Percentiles rank a stretch among this genome's conserved stretches.
These are phyloP conservation scores for Onchidella celtica DNA, from an alignment of 2,888 invertebrate species.

Conservation along the genomic window DNA sequence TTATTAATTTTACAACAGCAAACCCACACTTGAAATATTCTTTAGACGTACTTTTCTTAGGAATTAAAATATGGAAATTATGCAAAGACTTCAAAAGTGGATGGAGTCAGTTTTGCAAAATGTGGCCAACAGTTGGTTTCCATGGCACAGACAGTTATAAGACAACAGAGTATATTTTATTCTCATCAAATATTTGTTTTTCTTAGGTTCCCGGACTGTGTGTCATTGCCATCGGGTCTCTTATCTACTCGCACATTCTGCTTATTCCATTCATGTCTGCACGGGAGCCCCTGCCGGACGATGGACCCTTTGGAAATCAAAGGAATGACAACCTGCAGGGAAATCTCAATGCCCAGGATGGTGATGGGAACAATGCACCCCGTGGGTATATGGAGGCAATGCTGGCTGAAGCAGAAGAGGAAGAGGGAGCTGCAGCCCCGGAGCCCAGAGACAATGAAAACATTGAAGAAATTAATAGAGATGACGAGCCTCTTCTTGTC, in stretches of 20 bases:
- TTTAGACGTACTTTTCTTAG: too few species aligned
- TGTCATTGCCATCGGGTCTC: constrained; percentile 30
- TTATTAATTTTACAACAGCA: too few species aligned
- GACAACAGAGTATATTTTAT: too few species aligned
- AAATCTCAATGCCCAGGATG: not conserved
- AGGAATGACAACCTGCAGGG: not conserved
- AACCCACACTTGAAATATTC: too few species aligned
- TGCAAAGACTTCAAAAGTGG: too few species aligned
- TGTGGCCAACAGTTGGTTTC: too few species aligned
- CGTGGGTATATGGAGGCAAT: not conserved
- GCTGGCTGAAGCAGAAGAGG: not conserved
- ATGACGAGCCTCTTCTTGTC: not conserved
- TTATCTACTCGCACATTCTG: constrained; percentile 44
- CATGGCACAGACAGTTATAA: too few species aligned
- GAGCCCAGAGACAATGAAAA: not conserved
- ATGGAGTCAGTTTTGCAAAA: too few species aligned
- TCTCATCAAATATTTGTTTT: too few species aligned
- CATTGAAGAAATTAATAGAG: not conserved
- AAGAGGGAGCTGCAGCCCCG: not conserved
- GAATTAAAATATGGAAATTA: too few species aligned
- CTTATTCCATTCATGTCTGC: constrained; percentile 18
- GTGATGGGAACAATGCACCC: not conserved
- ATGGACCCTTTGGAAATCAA: not conserved
- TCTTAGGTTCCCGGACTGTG: constrained; percentile 43
- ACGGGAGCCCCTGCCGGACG: not conserved